Evolutionary conservation across 2,888 invertebrate species (phyloP), one percentile per base, ranked within the genome.

Genomic region (Microctonus aethiopoides): DNA sequence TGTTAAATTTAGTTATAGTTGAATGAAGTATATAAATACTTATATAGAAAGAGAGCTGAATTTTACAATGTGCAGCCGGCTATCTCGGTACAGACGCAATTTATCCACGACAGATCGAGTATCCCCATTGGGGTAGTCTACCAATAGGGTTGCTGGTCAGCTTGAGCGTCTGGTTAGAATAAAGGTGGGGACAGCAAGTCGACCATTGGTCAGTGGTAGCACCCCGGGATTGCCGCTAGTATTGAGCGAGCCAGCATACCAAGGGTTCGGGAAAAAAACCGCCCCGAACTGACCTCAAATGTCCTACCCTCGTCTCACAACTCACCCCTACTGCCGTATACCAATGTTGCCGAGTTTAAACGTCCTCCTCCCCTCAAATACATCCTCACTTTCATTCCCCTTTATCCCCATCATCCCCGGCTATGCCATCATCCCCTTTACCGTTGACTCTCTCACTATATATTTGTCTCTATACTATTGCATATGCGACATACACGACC

Each of bases 231-330:
- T 63, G 64, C 67, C 60, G 67, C 60, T 68, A 69, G 70, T 70
- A 67, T 67, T 70, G 72, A 67, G 65, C 71, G 70, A 73, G 65
- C 73, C 67, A 5, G 16, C 29, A 29, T 65, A 29, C 70, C 79
- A 54, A 79, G 84, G 85, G 83, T 81, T 83, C 83, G n/a, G n/a
- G n/a, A 84, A 84, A 84, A 70, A 86, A 86, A 84, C 84, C 86
- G 83, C 83, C 85, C 86, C 84, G 82, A 83, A 84, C 84, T 83
- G 84, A 84, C 85, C 84, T 85, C 85, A 85, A 85, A 85, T 83
- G 84, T 84, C 82, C 84, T 83, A 84, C 84, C 84, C 84, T 84
- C 84, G 81, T 84, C 84, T 84, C 79, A 77, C 80, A 80, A 77
- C 80, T 81, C 81, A 81, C 82, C 81, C 84, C 81, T 82, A 39